Percentiles rank a stretch among this genome's conserved stretches.
Conservation (phyloP, 1,140 invertebrate species). For the Lepidurus apus region DNA sequence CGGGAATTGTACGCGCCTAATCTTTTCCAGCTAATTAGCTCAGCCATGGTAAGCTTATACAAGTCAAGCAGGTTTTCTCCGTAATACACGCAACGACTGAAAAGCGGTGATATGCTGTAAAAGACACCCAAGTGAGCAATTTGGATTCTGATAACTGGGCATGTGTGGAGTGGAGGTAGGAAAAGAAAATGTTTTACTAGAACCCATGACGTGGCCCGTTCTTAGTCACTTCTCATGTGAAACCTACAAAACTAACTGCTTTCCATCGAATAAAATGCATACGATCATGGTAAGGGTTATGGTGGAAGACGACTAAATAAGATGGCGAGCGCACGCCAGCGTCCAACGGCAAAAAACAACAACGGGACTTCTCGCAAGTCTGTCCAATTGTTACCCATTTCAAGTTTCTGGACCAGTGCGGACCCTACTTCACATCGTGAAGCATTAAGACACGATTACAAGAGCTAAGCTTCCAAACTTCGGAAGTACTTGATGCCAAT, state of each 20-base stretch:
- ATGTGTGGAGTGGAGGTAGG: background rate
- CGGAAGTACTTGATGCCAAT: background rate
- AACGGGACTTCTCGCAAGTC: background rate
- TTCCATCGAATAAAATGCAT: background rate
- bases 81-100: too few species aligned
- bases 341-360: background rate
- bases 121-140: background rate
- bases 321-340: background rate
- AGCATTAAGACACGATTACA: background rate
- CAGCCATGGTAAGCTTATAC: background rate
- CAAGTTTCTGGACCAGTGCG: slow-evolving; percentile 7
- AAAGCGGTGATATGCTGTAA: background rate
- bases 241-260: background rate
- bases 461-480: background rate
- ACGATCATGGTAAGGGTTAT: background rate
- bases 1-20: background rate
- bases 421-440: background rate
- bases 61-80: background rate
- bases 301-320: background rate
- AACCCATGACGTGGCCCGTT: background rate
- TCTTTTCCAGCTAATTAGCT: background rate
- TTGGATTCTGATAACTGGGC: background rate
- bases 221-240: slow-evolving; percentile 1
- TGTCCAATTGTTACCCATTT: background rate
- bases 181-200: background rate